A percentile compares a stretch with the other conserved stretches of the same genome.
Evolutionary conservation across 2,797 vertebrate genomes (phyloP).

Genomic region (Parambassis ranga): DNA sequence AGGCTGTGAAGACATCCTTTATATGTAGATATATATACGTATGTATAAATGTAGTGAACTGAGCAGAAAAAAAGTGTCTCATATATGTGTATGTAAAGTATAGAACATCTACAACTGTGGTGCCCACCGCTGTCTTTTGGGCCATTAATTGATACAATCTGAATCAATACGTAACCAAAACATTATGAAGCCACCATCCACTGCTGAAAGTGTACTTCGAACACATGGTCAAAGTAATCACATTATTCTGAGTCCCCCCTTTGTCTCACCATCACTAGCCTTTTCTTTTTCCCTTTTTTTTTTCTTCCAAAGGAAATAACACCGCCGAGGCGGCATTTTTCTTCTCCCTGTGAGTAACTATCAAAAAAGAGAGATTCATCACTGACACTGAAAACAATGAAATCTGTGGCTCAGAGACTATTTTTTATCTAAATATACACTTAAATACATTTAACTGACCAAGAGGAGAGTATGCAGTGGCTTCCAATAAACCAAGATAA

Average conservation of each 20-base stretch:
- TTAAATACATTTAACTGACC: constrained; percentile 79
- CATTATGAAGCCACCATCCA: constrained; percentile 62
- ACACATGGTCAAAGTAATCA: constrained; percentile 48
- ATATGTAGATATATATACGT: too few relatives aligned
- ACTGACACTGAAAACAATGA: constrained; percentile 80
- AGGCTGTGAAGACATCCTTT: too few relatives aligned
- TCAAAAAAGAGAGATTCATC: constrained; percentile 76
- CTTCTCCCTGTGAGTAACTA: constrained; percentile 62
- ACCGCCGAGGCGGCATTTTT: constrained; percentile 55
- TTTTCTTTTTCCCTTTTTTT: neutral
- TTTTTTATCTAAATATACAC: constrained; percentile 78
- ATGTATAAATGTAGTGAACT: too few relatives aligned
- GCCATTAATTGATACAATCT: too few relatives aligned
- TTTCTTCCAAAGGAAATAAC: constrained; percentile 58
- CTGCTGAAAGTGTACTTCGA: constrained; percentile 53
- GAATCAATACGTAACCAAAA: too few relatives aligned
- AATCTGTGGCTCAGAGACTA: constrained; percentile 67
- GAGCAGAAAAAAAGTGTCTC: too few relatives aligned
- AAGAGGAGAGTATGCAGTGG: constrained; percentile 61
- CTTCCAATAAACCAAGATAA: constrained; percentile 78
- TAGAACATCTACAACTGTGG: too few relatives aligned
- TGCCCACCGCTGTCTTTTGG: too few relatives aligned
- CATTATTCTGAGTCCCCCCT: constrained; percentile 42
- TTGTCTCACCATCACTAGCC: constrained; percentile 26
- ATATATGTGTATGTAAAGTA: too few relatives aligned